Percentiles rank a stretch among this genome's conserved stretches.
These are phyloP conservation scores for Agriopis marginaria DNA, from an alignment of 2,888 invertebrate species.

Conservation along the genomic window DNA sequence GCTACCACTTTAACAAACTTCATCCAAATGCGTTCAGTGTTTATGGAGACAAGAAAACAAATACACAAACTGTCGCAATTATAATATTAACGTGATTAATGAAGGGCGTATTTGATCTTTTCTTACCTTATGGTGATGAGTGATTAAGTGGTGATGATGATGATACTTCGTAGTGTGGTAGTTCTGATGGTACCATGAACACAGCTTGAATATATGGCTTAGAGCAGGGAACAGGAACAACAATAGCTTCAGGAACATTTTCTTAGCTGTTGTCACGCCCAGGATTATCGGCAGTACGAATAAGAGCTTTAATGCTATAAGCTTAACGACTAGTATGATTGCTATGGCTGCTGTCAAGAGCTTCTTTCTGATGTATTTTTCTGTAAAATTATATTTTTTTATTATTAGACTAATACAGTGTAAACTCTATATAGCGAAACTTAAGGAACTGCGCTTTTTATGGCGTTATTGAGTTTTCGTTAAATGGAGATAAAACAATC, in stretches of 20 bases:
- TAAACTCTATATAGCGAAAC: too few species aligned
- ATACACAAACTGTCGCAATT: not conserved
- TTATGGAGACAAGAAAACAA: too few species aligned
- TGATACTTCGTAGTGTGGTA: conserved; percentile 92
- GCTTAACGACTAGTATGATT: conserved; percentile 91
- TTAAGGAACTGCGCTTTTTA: too few species aligned
- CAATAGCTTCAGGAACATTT: conserved; percentile 92
- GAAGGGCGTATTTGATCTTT: not conserved
- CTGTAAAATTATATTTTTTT: conserved; percentile 73
- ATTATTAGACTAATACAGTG: too few species aligned
- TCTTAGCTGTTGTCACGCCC: conserved; percentile 94
- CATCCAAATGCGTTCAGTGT: too few species aligned
- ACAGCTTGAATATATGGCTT: conserved; percentile 93
- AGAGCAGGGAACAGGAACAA: conserved; percentile 94
- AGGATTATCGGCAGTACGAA: conserved; percentile 92
- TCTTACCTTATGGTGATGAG: conserved; percentile 89
- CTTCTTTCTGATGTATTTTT: conserved; percentile 91
- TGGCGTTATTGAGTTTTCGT: too few species aligned
- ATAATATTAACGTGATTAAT: too few species aligned
- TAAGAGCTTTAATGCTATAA: conserved; percentile 92
- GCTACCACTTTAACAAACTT: too few species aligned
- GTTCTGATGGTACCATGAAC: conserved; percentile 92
- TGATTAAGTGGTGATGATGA: conserved; percentile 93
- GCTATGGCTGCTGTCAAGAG: conserved; percentile 91
- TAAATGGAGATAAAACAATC: too few species aligned